phyloP scores from a whole-genome alignment of 1,140 invertebrate genomes.

The Calosoma granatense region DNA sequence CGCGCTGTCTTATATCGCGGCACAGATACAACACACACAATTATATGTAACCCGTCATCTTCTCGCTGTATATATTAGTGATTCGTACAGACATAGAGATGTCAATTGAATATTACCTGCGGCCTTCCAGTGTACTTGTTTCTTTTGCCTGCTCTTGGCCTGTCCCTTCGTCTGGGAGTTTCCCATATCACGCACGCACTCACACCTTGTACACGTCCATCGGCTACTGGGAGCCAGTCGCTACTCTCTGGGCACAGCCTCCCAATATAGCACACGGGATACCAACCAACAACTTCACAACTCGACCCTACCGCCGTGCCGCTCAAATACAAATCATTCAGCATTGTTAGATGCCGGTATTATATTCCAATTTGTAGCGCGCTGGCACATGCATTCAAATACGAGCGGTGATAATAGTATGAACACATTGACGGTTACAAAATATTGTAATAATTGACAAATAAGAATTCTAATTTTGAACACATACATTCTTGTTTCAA shows the following conservation, averaged over 20 bases:
- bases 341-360: no score
- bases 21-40: neutral
- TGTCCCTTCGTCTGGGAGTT: slow-evolving; percentile 32
- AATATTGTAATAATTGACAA: no score
- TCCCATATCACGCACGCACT: slow-evolving; percentile 58
- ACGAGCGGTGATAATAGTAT: no score
- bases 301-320: neutral
- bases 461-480: no score
- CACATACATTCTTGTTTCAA: no score
- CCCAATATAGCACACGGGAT: neutral
- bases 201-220: neutral
- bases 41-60: neutral
- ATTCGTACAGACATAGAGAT: no score
- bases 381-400: no score
- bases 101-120: slow-evolving; percentile 44
- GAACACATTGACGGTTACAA: no score
- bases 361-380: no score
- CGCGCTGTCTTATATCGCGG: neutral
- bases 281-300: no score
- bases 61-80: no score
- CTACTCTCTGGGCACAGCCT: neutral
- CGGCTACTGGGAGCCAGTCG: neutral
- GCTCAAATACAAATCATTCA: neutral
- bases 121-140: slow-evolving; percentile 59
- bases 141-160: slow-evolving; percentile 33